These are phyloP conservation scores for Chloroceryle inda DNA, from an alignment of 2,797 vertebrate species.

Conservation along the genomic window DNA sequence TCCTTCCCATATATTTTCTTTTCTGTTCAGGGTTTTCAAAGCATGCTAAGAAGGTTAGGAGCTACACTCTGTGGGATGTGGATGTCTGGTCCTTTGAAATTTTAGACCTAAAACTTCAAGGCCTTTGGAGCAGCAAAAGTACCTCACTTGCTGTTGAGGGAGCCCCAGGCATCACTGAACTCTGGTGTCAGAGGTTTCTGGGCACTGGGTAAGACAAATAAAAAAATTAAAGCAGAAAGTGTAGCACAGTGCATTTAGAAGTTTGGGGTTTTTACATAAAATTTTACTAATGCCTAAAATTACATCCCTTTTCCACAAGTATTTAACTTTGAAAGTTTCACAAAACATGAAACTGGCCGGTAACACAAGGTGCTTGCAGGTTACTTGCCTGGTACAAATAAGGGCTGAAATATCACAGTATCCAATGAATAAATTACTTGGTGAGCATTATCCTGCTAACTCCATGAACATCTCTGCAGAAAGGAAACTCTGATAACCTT, in stretches of 20 bases:
- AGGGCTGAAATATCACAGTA: neutral
- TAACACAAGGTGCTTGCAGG: neutral
- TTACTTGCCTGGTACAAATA: neutral
- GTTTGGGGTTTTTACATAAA: neutral
- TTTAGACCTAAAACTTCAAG: neutral
- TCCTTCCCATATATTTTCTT: neutral
- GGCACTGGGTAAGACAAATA: neutral
- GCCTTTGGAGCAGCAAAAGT: neutral
- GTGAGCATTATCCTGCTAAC: neutral
- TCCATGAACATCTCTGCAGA: neutral
- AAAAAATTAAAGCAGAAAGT: neutral
- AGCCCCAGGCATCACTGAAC: neutral
- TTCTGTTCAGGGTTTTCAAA: neutral
- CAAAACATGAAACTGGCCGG: neutral
- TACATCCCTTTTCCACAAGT: neutral
- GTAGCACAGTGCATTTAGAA: neutral
- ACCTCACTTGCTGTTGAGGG: neutral
- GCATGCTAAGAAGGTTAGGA: neutral
- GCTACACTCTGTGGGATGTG: neutral
- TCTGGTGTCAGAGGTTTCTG: neutral
- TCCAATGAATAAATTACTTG: neutral
- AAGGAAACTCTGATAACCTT: slow-evolving; percentile 34
- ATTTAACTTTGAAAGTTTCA: neutral
- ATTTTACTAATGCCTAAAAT: neutral
- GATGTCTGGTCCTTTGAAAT: slow-evolving; percentile 13